Evolutionary conservation across 2,797 vertebrate species (phyloP).

Genomic region (Anguilla anguilla): DNA sequence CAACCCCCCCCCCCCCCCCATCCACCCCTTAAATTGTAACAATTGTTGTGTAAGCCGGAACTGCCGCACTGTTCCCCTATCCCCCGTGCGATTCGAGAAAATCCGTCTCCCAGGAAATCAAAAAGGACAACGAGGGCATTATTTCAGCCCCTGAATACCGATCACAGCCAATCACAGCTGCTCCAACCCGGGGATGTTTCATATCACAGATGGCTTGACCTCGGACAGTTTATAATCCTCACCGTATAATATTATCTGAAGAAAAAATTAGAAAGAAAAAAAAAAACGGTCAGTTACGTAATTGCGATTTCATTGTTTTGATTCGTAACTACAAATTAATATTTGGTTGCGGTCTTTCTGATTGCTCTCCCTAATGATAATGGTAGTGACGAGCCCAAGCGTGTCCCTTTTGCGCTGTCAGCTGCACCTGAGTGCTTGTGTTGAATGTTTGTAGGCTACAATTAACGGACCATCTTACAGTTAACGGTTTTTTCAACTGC

Average conservation of each 20-base stretch:
- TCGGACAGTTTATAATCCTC: background rate
- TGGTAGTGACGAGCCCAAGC: background rate
- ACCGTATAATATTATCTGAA: slow-evolving; percentile 1
- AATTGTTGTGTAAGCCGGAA: slow-evolving; percentile 18
- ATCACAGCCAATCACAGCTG: slow-evolving; percentile 30
- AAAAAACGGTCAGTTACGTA: slow-evolving; percentile 11
- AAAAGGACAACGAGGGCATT: slow-evolving; percentile 36
- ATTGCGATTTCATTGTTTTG: slow-evolving; percentile 13
- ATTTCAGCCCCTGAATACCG: slow-evolving; percentile 30
- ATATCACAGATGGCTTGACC: slow-evolving; percentile 31
- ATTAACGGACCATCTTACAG: background rate
- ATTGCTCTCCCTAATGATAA: background rate
- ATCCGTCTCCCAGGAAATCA: slow-evolving; percentile 34
- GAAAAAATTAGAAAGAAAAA: background rate
- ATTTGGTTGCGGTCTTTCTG: background rate
- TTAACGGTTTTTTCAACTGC: background rate
- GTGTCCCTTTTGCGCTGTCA: background rate
- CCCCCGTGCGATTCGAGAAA: slow-evolving; percentile 24
- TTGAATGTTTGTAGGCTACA: background rate
- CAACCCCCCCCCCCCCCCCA: slow-evolving; percentile 29
- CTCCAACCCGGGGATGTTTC: slow-evolving; percentile 23
- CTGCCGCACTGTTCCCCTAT: slow-evolving; percentile 9
- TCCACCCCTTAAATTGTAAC: slow-evolving; percentile 19
- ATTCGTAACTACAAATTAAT: slow-evolving; percentile 8
- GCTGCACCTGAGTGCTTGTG: background rate